Evolutionary conservation across 1,140 invertebrate species (phyloP), one percentile per base, ranked within the genome.

Genomic region (Zaprionus davidi): DNA sequence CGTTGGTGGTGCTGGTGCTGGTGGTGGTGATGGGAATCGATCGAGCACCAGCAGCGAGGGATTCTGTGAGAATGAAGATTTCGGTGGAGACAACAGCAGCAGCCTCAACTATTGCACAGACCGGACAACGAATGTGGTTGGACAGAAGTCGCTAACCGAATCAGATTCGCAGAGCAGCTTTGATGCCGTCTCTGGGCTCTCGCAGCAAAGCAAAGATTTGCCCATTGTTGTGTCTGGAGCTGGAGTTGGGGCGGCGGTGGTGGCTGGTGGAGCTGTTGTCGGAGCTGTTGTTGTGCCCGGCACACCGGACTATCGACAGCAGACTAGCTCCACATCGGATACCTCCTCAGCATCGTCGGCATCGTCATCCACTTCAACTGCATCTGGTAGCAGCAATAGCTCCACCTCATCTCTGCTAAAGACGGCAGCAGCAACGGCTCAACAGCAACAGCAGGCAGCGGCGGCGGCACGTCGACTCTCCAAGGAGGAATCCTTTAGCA

Each of bases 31-130:
- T 92, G 97, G 97, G 7, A 98, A 98, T 93, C 94, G 97, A 53
- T 98, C 97, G 62, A 98, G 97, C 91, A 96, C 98, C 20, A 98
- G 97, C 78, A 98, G 97, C 79, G 98, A 99, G 94, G 98, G 98
- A 38, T 99, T 99, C 92, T 99, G 98, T 93, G 97, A 98, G 93
- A 98, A 98, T 90, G 97, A 97, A 72, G 96, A 96, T 69, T 96
- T 97, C 80, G 95, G 95, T 9, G 92, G 81, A 4, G 92, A 93
- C 57, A 93, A 87, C 55, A 92, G 88, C 58, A 92, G 92, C 51
- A 92, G 92, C 28, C 91, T 91, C 58, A 91, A 92, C 59, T 88
- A 92, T 46, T 88, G 87, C 57, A 76, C 82, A 2, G 78, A 72
- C 6, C 71, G 79, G 41, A 49, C 68, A 13, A 3, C 55, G 22